Conservation (phyloP, 2,888 invertebrate species). For the Idaea straminata region DNA sequence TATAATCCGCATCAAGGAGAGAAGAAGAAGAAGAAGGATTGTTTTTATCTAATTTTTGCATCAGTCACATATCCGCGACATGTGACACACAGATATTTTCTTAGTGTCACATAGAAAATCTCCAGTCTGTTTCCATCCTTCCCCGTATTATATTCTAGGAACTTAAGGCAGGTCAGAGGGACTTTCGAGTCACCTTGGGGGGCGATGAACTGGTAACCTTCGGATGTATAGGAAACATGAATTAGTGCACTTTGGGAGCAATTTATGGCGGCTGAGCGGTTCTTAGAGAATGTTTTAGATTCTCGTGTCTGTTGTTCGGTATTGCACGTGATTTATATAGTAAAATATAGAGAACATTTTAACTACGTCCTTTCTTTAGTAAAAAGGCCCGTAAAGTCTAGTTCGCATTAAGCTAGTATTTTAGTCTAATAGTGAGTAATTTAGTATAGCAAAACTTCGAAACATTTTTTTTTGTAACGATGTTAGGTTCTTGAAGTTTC, state of each 20-base stretch:
- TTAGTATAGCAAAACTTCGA: too few species aligned
- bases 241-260: constrained; percentile 13
- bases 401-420: too few species aligned
- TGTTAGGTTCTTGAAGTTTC: too few species aligned
- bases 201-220: constrained; percentile 50
- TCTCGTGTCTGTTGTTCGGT: neutral
- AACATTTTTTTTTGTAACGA: too few species aligned
- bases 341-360: neutral
- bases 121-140: neutral
- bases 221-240: constrained; percentile 14
- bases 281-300: neutral
- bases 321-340: neutral
- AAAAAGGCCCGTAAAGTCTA: too few species aligned
- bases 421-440: too few species aligned
- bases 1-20: too few species aligned
- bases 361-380: too few species aligned
- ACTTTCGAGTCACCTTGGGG: constrained; percentile 68
- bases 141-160: constrained; percentile 49
- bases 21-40: too few species aligned
- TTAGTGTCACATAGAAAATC: neutral
- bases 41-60: too few species aligned
- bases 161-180: constrained; percentile 68
- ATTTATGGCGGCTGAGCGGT: neutral
- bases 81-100: too few species aligned
- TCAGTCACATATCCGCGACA: too few species aligned